Evolutionary conservation across 2,888 invertebrate genomes (phyloP).

Genomic region (Hyalella azteca): DNA sequence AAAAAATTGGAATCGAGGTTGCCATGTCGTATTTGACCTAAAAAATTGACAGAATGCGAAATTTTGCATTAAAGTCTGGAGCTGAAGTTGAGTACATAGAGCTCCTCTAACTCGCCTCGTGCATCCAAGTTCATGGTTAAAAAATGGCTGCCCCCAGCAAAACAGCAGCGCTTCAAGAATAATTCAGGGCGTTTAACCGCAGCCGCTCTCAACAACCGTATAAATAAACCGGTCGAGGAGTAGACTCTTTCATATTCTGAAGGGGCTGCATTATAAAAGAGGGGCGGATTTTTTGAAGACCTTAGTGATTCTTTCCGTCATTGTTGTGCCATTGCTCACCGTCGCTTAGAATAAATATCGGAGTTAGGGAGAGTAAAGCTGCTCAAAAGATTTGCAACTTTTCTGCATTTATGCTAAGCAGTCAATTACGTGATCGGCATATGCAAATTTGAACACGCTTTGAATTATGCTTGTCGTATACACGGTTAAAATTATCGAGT

Average conservation of each 20-base stretch:
- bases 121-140: too few relatives aligned
- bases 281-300: background rate
- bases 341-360: background rate
- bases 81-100: too few relatives aligned
- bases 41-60: too few relatives aligned
- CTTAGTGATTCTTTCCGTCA: background rate
- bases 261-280: background rate
- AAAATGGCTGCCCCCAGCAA: too few relatives aligned
- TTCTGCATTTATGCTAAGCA: conserved; percentile 17
- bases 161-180: background rate
- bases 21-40: too few relatives aligned
- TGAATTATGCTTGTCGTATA: background rate
- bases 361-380: background rate
- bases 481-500: background rate
- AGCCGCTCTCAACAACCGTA: background rate
- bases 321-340: background rate
- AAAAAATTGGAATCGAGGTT: too few relatives aligned
- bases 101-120: too few relatives aligned
- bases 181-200: background rate
- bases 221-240: background rate
- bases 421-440: conserved; percentile 3
- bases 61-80: too few relatives aligned
- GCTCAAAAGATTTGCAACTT: background rate
- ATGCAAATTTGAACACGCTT: background rate
- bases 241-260: background rate